Conservation (phyloP, 2,113 vertebrate species). For the Protobothrops mucrosquamatus region DNA sequence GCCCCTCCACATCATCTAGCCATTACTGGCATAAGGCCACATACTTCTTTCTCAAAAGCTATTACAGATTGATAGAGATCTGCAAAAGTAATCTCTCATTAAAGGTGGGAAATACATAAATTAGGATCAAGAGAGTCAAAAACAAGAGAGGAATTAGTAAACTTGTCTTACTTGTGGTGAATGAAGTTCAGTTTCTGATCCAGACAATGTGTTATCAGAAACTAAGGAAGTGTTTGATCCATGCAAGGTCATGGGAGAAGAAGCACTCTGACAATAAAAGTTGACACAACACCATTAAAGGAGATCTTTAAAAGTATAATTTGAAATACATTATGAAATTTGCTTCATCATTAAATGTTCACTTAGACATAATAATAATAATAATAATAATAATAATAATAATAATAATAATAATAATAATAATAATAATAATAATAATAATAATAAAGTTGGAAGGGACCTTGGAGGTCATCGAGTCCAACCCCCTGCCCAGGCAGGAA, state of each 20-base stretch:
- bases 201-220: slow-evolving; percentile 59
- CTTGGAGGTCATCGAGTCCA: too few species aligned
- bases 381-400: too few species aligned
- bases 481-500: too few species aligned
- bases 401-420: too few species aligned
- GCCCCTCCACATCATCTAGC: neutral
- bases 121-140: neutral
- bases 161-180: slow-evolving; percentile 63
- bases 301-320: neutral
- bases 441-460: too few species aligned
- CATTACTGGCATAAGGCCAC: neutral
- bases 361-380: neutral
- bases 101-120: neutral
- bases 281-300: neutral
- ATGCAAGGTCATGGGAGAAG: slow-evolving; percentile 58
- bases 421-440: too few species aligned
- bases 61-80: neutral
- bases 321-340: neutral
- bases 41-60: neutral
- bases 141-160: neutral
- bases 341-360: neutral
- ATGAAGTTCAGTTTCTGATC: slow-evolving; percentile 69
- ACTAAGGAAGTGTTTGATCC: slow-evolving; percentile 65
- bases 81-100: neutral
- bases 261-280: slow-evolving; percentile 51